phyloP scores from a whole-genome alignment of 2,113 vertebrate genomes.

The Mirounga angustirostris region DNA sequence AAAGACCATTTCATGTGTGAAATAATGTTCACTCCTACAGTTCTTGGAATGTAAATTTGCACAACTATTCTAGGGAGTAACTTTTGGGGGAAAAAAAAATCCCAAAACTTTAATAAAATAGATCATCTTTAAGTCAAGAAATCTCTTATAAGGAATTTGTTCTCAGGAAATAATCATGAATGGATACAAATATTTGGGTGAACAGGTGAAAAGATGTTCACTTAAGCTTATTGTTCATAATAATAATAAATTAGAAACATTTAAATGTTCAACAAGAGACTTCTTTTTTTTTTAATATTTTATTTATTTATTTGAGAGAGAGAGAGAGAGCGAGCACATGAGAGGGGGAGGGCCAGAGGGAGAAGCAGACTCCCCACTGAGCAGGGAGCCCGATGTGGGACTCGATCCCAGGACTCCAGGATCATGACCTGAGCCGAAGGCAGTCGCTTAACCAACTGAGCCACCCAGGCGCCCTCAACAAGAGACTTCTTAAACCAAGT shows the following conservation, averaged over 20 bases:
- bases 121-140: not conserved
- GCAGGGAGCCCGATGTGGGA: too few relatives aligned
- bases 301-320: too few relatives aligned
- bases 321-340: too few relatives aligned
- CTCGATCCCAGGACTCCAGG: too few relatives aligned
- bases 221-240: conserved; percentile 24
- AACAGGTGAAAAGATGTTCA: conserved; percentile 52
- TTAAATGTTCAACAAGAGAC: not conserved
- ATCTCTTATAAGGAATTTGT: not conserved
- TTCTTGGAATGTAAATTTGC: not conserved
- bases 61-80: not conserved
- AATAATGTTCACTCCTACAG: not conserved
- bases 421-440: too few relatives aligned
- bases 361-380: too few relatives aligned
- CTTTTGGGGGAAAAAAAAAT: not conserved
- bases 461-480: not conserved
- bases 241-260: conserved; percentile 7
- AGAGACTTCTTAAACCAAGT: not conserved
- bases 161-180: conserved; percentile 27
- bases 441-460: too few relatives aligned
- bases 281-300: not conserved
- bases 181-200: conserved; percentile 23
- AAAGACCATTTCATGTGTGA: not conserved
- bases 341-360: too few relatives aligned
- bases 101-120: not conserved